Percentiles rank a stretch among this genome's conserved stretches.
These are phyloP conservation scores for Phalangium opilio DNA, from an alignment of 2,888 invertebrate genomes.

Conservation along the genomic window DNA sequence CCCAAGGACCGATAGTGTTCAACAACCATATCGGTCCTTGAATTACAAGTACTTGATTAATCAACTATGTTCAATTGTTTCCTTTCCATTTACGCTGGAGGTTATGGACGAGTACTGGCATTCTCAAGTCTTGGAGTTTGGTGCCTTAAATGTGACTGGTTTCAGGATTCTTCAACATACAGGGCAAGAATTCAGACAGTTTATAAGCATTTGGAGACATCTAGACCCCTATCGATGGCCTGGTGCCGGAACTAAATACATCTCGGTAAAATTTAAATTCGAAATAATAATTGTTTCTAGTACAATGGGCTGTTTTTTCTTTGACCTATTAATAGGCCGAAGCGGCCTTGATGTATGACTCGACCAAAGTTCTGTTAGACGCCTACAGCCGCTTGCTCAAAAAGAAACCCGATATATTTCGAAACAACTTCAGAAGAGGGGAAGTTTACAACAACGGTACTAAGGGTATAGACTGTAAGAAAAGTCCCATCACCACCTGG, in stretches of 20 bases:
- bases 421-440: constrained; percentile 39
- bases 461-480: constrained; percentile 71
- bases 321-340: constrained; percentile 48
- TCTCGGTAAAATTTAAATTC: no score
- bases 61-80: no score
- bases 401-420: constrained; percentile 70
- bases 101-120: constrained; percentile 96
- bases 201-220: constrained; percentile 70
- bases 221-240: constrained; percentile 56
- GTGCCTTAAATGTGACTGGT: constrained; percentile 95
- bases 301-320: no score
- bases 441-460: constrained; percentile 50
- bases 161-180: constrained; percentile 83
- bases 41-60: no score
- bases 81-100: constrained; percentile 36
- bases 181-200: constrained; percentile 65
- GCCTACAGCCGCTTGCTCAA: constrained; percentile 71
- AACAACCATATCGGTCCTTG: no score
- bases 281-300: no score
- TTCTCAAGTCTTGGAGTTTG: constrained; percentile 84
- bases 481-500: constrained; percentile 71
- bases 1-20: no score
- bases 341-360: constrained; percentile 90
- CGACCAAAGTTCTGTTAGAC: constrained; percentile 77
- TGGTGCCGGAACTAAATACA: constrained; percentile 65